Conservation (phyloP, 2,797 vertebrate species). For the Coregonus sp. region DNA sequence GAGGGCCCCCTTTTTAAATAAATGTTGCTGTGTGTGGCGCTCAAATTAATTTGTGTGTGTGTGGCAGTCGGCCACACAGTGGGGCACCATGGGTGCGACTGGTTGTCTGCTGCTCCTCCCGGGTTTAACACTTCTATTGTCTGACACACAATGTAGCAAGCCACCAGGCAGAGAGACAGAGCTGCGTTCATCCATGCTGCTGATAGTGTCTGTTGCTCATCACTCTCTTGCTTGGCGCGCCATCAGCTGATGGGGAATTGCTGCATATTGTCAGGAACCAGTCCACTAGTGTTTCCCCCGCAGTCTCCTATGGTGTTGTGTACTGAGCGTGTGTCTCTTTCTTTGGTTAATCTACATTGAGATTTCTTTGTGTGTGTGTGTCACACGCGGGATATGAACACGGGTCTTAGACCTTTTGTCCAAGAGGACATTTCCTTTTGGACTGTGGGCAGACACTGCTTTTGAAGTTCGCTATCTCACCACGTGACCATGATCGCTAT, state of each 20-base stretch:
- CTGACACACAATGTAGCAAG: constrained; percentile 24
- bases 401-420: background rate
- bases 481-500: background rate
- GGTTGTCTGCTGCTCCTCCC: constrained; percentile 16
- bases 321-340: constrained; percentile 31
- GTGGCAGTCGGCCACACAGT: constrained; percentile 16
- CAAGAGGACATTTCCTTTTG: too few species aligned
- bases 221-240: constrained; percentile 18
- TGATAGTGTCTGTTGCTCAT: constrained; percentile 22
- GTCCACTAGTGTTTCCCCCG: background rate
- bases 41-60: constrained; percentile 7
- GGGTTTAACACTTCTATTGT: constrained; percentile 37
- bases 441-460: too few species aligned
- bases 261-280: constrained; percentile 37
- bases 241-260: constrained; percentile 25
- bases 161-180: background rate
- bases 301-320: background rate
- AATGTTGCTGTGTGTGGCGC: constrained; percentile 61
- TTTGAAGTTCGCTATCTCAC: too few species aligned
- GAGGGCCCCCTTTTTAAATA: constrained; percentile 65
- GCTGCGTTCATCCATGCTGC: constrained; percentile 23
- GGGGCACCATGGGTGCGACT: constrained; percentile 9
- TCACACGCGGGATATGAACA: background rate
- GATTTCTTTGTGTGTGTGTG: constrained; percentile 10
- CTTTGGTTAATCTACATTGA: constrained; percentile 39